Conservation (phyloP, 2,888 invertebrate species). For the Eupithecia centaureata region DNA sequence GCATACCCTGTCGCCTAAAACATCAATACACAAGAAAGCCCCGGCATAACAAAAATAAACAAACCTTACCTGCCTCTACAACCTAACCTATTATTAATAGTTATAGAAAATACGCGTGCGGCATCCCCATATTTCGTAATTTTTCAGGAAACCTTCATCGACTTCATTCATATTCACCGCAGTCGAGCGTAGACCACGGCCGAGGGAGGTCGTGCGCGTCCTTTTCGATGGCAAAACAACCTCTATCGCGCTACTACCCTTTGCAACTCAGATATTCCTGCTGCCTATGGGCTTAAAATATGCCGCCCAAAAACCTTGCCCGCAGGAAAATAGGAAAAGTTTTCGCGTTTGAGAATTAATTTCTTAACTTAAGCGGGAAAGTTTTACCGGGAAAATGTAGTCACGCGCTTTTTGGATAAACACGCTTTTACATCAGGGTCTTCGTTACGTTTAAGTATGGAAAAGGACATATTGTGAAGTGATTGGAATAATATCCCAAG, state of each 20-base stretch:
- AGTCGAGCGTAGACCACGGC: slow-evolving; percentile 73
- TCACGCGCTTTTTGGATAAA: slow-evolving; percentile 36
- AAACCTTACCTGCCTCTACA: not conserved
- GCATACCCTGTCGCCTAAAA: not conserved
- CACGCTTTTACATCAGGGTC: slow-evolving; percentile 21
- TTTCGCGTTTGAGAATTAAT: slow-evolving; percentile 43
- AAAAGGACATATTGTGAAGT: slow-evolving; percentile 42
- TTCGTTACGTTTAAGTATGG: slow-evolving; percentile 27
- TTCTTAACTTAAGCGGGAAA: slow-evolving; percentile 46
- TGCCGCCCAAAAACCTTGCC: slow-evolving; percentile 18
- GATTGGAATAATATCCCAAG: too few species aligned
- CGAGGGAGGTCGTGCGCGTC: slow-evolving; percentile 58
- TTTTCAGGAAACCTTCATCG: slow-evolving; percentile 63
- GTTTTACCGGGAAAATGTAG: slow-evolving; percentile 47
- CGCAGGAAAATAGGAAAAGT: slow-evolving; percentile 42
- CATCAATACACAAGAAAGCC: not conserved
- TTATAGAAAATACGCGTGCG: slow-evolving; percentile 7
- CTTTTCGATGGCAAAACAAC: slow-evolving; percentile 23
- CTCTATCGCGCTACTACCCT: slow-evolving; percentile 23
- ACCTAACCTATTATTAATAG: slow-evolving; percentile 4
- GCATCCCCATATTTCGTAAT: slow-evolving; percentile 45
- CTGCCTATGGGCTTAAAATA: slow-evolving; percentile 13
- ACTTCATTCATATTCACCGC: slow-evolving; percentile 61
- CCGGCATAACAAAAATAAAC: not conserved
- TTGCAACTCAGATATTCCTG: slow-evolving; percentile 25